These are phyloP conservation scores for Pluvianellus socialis DNA, from an alignment of 2,113 vertebrate species.

Conservation along the genomic window DNA sequence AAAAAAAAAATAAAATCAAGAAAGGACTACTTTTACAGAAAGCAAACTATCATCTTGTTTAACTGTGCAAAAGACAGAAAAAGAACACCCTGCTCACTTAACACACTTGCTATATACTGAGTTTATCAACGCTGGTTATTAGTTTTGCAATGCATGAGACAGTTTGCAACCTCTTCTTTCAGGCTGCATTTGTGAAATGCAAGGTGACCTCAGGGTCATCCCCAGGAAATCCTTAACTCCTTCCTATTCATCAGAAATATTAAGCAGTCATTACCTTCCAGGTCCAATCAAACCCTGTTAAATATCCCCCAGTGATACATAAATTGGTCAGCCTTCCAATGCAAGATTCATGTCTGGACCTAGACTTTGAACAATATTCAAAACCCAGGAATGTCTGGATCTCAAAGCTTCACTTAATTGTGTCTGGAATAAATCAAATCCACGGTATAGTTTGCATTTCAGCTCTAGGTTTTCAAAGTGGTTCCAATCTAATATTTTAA, in stretches of 20 bases:
- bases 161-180: background rate
- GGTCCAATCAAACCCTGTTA: background rate
- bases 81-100: background rate
- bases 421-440: constrained; percentile 26
- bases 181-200: background rate
- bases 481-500: background rate
- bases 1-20: background rate
- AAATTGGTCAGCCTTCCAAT: background rate
- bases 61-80: background rate
- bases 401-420: background rate
- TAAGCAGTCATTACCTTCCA: background rate
- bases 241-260: background rate
- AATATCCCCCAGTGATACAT: background rate
- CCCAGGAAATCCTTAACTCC: background rate
- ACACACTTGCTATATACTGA: background rate
- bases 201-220: background rate
- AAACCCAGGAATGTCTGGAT: constrained; percentile 8
- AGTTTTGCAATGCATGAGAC: background rate
- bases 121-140: background rate
- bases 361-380: constrained; percentile 7
- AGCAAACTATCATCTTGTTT: background rate
- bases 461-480: background rate
- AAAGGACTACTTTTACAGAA: background rate
- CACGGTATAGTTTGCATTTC: background rate
- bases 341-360: background rate